These are phyloP conservation scores for Volucella bombylans DNA, from an alignment of 2,888 invertebrate species.

Conservation along the genomic window DNA sequence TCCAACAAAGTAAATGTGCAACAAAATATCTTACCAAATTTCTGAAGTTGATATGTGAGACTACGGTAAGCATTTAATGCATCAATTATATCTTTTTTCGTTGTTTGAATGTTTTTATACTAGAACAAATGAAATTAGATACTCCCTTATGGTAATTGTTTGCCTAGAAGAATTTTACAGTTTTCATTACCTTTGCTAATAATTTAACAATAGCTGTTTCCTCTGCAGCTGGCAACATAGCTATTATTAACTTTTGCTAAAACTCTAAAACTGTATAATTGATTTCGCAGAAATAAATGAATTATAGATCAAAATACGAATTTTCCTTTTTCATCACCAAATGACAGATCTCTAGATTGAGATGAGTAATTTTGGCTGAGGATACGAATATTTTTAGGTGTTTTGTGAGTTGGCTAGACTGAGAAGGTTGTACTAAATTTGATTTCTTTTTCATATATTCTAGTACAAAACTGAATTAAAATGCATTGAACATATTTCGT, in stretches of 20 bases:
- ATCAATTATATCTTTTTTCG: conserved; percentile 87
- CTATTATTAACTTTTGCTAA: background rate
- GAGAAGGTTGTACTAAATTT: background rate
- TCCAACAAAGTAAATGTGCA: too few relatives aligned
- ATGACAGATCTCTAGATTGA: conserved; percentile 52
- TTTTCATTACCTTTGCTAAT: conserved; percentile 83
- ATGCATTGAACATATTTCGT: too few relatives aligned
- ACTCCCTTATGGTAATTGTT: conserved; percentile 40
- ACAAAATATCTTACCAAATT: conserved; percentile 85
- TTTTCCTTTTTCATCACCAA: conserved; percentile 54
- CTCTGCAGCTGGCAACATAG: conserved; percentile 80
- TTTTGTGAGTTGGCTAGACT: conserved; percentile 25
- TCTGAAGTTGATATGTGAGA: conserved; percentile 86
- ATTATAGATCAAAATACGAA: conserved; percentile 49
- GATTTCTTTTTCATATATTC: background rate
- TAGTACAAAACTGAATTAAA: conserved; percentile 13
- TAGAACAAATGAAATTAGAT: conserved; percentile 80
- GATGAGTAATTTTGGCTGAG: conserved; percentile 63
- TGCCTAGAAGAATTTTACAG: background rate
- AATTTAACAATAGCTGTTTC: conserved; percentile 84
- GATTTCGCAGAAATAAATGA: conserved; percentile 33
- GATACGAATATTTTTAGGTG: background rate
- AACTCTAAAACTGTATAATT: background rate
- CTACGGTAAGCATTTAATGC: conserved; percentile 87
- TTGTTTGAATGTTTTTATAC: conserved; percentile 88